Base-by-base conservation (phyloP, 2,113 vertebrate species). In the Xiphophorus maculatus region DNA sequence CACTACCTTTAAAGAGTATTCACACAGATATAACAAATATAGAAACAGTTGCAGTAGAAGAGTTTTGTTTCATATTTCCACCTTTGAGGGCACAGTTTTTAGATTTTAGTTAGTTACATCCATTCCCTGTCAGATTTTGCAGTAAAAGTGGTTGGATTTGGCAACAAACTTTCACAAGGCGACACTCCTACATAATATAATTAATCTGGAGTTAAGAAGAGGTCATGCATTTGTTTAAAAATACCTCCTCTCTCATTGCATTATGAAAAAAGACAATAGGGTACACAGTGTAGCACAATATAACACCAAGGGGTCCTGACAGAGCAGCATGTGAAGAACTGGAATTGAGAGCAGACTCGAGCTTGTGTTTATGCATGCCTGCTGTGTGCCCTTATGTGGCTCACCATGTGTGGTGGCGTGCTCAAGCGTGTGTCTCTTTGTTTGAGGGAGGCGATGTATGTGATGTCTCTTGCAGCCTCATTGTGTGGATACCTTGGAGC, bases 401-500 rank as follows among this genome's bases (percentile, higher is more conserved):
- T 77, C 74, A 30, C 35, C 33, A 44, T 80, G 76, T 74, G 73
- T 71, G 63, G 76, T 66, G 74, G 66, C 65, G 70, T 60, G 54
- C 65, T 74, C n/a, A 68, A 77, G 67, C 69, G 58, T 62, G 79
- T 60, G n/a, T 71, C 0, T 66, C 13, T 69, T 35, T 74, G 77
- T 69, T 35, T 0, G 19, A 74, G 58, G 72, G 63, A n/a, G 61
- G 63, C 37, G 60, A 71, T 74, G 67, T 84, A 72, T 78, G 71
- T 79, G 69, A 79, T 74, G 71, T 76, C 62, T 76, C 54, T 84
- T 48, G 30, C 66, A 69, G 70, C 73, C 74, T 82, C 48, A 67
- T 64, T 65, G 3, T 74, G 72, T 74, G 69, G 54, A 58, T 51
- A 83, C 51, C 80, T 71, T 14, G 58, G 60, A 81, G 73, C 63